phyloP scores from a whole-genome alignment of 2,113 vertebrate species.

The Mugil cephalus region DNA sequence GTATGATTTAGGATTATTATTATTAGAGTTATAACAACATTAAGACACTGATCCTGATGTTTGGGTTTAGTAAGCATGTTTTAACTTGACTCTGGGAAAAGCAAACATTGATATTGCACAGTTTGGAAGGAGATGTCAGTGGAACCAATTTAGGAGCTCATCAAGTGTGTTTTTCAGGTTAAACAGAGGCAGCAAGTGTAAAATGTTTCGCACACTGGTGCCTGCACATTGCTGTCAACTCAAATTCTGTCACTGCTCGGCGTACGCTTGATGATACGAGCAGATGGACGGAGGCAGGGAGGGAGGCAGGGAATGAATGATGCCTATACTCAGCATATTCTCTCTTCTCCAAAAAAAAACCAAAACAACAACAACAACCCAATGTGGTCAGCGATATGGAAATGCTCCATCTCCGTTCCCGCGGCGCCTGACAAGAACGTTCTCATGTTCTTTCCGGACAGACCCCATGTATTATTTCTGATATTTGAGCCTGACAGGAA shows the following conservation, averaged over 20 bases:
- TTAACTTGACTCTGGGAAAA: too few relatives aligned
- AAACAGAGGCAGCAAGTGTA: constrained; percentile 55
- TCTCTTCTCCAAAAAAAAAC: constrained; percentile 18
- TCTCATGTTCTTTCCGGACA: constrained; percentile 40
- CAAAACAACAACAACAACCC: not conserved
- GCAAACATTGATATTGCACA: too few relatives aligned
- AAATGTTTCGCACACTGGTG: constrained; percentile 11
- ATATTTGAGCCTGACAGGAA: constrained; percentile 52
- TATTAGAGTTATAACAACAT: too few relatives aligned
- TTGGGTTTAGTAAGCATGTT: too few relatives aligned
- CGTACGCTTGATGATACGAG: constrained; percentile 29
- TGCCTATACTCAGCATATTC: constrained; percentile 69
- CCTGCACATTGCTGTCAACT: constrained; percentile 28
- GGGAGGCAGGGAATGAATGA: constrained; percentile 38
- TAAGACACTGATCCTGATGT: too few relatives aligned
- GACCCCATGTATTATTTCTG: constrained; percentile 33
- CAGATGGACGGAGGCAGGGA: not conserved
- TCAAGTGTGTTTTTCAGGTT: constrained; percentile 25
- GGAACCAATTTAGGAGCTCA: not conserved
- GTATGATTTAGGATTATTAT: too few relatives aligned
- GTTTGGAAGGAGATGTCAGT: not conserved
- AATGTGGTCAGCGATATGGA: constrained; percentile 71
- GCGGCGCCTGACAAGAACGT: constrained; percentile 49
- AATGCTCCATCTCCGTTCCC: constrained; percentile 47
- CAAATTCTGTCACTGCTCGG: not conserved